Percentiles rank a stretch among this genome's conserved stretches.
phyloP scores from a whole-genome alignment of 2,797 vertebrate genomes.

The Streptopelia turtur region DNA sequence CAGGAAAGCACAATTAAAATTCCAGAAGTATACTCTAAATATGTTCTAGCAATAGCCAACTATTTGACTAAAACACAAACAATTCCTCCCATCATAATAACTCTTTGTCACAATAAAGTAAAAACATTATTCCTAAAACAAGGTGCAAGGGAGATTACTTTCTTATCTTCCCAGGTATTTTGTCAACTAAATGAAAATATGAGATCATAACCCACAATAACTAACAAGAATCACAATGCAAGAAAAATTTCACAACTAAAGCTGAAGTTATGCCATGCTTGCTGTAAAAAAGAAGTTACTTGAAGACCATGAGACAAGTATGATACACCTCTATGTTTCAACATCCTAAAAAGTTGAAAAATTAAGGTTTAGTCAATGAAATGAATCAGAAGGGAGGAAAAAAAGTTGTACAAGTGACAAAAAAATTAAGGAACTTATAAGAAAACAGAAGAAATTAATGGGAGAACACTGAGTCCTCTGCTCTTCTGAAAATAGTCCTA shows the following conservation, averaged over 20 bases:
- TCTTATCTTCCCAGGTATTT: neutral
- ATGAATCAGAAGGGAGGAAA: neutral
- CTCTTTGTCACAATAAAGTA: neutral
- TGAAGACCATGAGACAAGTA: neutral
- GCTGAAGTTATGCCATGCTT: neutral
- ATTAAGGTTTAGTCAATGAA: neutral
- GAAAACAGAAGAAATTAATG: neutral
- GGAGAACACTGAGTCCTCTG: neutral
- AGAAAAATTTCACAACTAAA: neutral
- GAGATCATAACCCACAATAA: neutral
- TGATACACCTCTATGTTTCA: neutral
- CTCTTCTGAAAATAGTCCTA: neutral
- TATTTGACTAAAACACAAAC: neutral
- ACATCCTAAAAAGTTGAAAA: neutral
- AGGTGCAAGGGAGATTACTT: neutral
- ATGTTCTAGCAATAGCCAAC: neutral
- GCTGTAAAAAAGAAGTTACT: neutral
- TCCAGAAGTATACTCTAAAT: neutral
- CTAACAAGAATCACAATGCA: neutral
- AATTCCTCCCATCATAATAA: neutral
- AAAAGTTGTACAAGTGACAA: neutral
- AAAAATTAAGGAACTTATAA: neutral
- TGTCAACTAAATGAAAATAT: neutral
- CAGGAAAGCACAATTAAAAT: neutral
- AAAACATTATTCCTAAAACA: neutral